A percentile compares a stretch with the other conserved stretches of the same genome.
Conservation (phyloP, 92 coral and sea anemone genomes). For the Pocillopora meandrina region DNA sequence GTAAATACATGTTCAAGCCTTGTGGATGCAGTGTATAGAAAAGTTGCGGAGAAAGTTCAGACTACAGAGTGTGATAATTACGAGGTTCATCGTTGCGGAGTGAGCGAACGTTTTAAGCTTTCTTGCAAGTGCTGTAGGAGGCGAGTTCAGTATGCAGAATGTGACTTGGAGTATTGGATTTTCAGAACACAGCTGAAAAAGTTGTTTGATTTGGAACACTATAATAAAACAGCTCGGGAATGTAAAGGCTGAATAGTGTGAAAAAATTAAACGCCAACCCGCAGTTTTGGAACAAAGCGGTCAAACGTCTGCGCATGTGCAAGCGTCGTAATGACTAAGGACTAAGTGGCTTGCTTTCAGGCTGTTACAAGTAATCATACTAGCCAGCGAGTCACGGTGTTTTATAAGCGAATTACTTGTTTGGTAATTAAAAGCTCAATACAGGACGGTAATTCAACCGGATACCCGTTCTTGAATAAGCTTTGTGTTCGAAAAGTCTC, state of each 20-base stretch:
- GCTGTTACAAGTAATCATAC: neutral
- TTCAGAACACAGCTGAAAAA: slow-evolving; percentile 59
- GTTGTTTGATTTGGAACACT: slow-evolving; percentile 67
- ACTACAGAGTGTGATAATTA: slow-evolving; percentile 62
- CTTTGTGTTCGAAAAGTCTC: no score
- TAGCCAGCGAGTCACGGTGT: no score
- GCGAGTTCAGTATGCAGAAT: slow-evolving; percentile 67
- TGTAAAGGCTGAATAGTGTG: slow-evolving; percentile 34
- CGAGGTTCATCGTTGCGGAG: slow-evolving; percentile 51
- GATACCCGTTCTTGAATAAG: no score
- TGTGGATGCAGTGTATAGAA: slow-evolving; percentile 46
- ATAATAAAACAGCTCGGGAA: slow-evolving; percentile 56
- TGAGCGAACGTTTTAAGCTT: slow-evolving; percentile 65
- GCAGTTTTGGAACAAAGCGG: neutral
- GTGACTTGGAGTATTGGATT: slow-evolving; percentile 57
- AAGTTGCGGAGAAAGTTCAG: slow-evolving; percentile 52
- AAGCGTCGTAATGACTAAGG: no score
- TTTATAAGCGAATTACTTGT: no score
- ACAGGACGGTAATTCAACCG: no score
- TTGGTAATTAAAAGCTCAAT: no score
- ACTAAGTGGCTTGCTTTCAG: no score
- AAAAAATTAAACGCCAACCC: neutral
- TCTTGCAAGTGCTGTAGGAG: slow-evolving; percentile 82
- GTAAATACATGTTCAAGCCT: slow-evolving; percentile 64
- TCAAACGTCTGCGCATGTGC: no score